Conservation (phyloP, 1,140 invertebrate genomes). For the Leptinotarsa undecemlineata region DNA sequence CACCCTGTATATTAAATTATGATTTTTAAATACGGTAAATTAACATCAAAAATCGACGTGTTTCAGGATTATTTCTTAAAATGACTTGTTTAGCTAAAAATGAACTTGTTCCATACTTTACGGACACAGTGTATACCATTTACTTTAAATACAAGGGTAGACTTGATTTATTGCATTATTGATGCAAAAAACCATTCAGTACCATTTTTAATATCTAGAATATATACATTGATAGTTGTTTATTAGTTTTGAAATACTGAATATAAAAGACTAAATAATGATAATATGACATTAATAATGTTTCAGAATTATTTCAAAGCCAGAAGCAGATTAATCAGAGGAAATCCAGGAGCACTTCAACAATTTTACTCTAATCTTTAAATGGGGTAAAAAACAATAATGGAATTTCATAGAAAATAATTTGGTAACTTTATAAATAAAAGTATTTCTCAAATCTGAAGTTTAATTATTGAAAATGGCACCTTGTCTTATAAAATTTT, state of each 20-base stretch:
- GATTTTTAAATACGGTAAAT: too few relatives aligned
- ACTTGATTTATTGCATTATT: too few relatives aligned
- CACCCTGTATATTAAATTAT: too few relatives aligned
- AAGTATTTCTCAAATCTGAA: not conserved
- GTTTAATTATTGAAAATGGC: not conserved
- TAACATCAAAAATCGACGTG: too few relatives aligned
- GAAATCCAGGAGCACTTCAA: slow-evolving; percentile 45
- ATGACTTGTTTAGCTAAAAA: too few relatives aligned
- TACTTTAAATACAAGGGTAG: too few relatives aligned
- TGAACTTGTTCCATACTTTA: too few relatives aligned
- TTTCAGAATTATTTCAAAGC: slow-evolving; percentile 46
- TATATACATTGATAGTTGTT: too few relatives aligned
- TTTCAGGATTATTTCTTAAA: too few relatives aligned
- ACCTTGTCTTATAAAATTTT: not conserved
- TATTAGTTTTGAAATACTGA: not conserved
- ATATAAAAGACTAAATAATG: not conserved
- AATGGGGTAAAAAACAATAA: not conserved
- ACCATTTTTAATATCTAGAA: too few relatives aligned
- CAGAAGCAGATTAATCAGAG: slow-evolving; percentile 46
- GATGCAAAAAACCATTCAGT: too few relatives aligned
- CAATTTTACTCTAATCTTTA: slow-evolving; percentile 30
- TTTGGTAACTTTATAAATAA: not conserved
- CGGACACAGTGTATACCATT: too few relatives aligned
- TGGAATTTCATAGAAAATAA: not conserved
- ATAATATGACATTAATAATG: not conserved